Conservation (phyloP, 2,888 invertebrate species). For the Acholoe squamosa region DNA sequence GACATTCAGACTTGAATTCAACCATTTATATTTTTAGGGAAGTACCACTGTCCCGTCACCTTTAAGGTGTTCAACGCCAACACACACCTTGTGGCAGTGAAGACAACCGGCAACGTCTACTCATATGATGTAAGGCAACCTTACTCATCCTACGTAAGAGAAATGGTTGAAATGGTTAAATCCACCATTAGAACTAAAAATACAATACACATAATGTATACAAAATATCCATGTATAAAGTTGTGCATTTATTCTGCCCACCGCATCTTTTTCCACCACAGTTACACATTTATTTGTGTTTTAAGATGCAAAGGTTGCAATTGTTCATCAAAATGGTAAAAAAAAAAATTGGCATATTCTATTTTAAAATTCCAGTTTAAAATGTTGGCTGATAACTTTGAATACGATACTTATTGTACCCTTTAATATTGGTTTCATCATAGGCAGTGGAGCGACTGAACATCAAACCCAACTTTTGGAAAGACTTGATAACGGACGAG, state of each 20-base stretch:
- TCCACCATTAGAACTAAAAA: no score
- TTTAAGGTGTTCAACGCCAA: conserved; percentile 96
- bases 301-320: no score
- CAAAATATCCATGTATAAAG: no score
- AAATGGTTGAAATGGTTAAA: no score
- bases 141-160: no score
- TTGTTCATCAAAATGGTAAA: no score
- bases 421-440: background rate
- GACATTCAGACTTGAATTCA: no score
- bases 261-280: no score
- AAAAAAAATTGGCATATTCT: background rate
- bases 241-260: no score
- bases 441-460: conserved; percentile 96
- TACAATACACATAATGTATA: no score
- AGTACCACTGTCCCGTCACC: conserved; percentile 96
- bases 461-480: conserved; percentile 95
- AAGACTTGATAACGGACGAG: conserved; percentile 94
- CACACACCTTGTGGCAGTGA: conserved; percentile 95
- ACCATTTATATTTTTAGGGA: conserved; percentile 84
- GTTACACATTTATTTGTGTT: no score
- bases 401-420: background rate
- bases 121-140: conserved; percentile 89
- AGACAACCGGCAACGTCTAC: conserved; percentile 96
- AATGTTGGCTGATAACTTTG: no score
- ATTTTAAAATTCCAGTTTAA: background rate